Conservation (phyloP, 2,797 vertebrate species). For the Alcedo quadribrachys region DNA sequence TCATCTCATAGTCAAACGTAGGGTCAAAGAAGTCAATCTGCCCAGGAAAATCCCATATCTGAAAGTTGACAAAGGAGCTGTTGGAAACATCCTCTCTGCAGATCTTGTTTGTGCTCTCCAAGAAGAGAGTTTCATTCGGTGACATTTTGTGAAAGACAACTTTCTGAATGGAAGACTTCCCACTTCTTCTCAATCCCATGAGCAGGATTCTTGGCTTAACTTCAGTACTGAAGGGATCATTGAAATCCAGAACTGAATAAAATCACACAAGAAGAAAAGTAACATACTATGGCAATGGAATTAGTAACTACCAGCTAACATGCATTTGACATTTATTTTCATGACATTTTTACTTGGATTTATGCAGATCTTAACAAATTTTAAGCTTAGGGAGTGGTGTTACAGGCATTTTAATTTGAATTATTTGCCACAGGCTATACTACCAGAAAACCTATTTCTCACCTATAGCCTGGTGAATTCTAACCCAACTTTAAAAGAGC, state of each 20-base stretch:
- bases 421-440: background rate
- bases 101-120: slow-evolving; percentile 93
- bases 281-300: slow-evolving; percentile 2
- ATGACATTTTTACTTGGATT: background rate
- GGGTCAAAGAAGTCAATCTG: slow-evolving; percentile 93
- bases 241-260: slow-evolving; percentile 86
- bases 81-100: slow-evolving; percentile 91
- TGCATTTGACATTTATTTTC: background rate
- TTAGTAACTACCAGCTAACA: background rate
- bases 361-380: background rate
- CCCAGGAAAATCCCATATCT: slow-evolving; percentile 93
- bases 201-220: slow-evolving; percentile 93
- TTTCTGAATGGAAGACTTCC: slow-evolving; percentile 96
- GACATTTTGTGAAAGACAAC: slow-evolving; percentile 95
- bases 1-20: slow-evolving; percentile 93
- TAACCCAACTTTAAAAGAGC: background rate
- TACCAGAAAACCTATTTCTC: background rate
- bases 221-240: slow-evolving; percentile 87
- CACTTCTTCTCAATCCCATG: slow-evolving; percentile 93
- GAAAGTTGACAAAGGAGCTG: slow-evolving; percentile 92
- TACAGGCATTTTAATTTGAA: background rate
- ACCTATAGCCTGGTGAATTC: background rate
- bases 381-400: background rate
- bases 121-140: slow-evolving; percentile 89
- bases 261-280: slow-evolving; percentile 66